Evolutionary conservation across 2,113 vertebrate species (phyloP).

Genomic region (Calyptomena viridis): DNA sequence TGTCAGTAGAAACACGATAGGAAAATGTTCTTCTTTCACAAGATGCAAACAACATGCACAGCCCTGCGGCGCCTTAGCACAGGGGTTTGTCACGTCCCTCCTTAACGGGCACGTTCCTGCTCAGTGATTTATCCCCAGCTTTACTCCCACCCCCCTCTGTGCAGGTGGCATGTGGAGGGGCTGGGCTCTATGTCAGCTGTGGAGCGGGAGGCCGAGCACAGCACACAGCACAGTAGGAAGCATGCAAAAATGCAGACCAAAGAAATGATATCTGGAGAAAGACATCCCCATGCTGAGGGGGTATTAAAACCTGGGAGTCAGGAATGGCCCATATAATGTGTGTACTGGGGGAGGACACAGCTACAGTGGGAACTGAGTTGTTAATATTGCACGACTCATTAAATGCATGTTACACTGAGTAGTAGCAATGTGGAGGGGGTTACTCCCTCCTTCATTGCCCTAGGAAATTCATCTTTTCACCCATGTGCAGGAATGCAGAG

Average conservation of each 20-base stretch:
- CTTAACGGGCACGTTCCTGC: neutral
- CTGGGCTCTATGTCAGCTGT: neutral
- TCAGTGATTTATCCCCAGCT: neutral
- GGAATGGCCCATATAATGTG: neutral
- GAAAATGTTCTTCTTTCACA: neutral
- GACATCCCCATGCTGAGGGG: neutral
- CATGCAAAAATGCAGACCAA: neutral
- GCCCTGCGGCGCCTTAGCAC: neutral
- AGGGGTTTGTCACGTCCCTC: neutral
- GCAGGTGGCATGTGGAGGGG: neutral
- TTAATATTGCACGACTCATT: neutral
- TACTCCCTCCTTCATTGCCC: neutral
- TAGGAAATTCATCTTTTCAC: neutral
- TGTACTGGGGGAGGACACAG: neutral
- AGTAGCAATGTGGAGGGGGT: neutral
- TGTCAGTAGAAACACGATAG: neutral
- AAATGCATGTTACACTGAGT: neutral
- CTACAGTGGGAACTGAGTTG: neutral
- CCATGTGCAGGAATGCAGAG: neutral
- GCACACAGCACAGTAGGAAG: neutral
- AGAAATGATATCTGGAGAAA: neutral
- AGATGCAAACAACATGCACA: neutral
- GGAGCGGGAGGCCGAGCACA: neutral
- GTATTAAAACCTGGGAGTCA: neutral
- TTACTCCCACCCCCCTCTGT: neutral